Conservation (phyloP, 2,797 vertebrate genomes). For the Tolypeutes matacus region DNA sequence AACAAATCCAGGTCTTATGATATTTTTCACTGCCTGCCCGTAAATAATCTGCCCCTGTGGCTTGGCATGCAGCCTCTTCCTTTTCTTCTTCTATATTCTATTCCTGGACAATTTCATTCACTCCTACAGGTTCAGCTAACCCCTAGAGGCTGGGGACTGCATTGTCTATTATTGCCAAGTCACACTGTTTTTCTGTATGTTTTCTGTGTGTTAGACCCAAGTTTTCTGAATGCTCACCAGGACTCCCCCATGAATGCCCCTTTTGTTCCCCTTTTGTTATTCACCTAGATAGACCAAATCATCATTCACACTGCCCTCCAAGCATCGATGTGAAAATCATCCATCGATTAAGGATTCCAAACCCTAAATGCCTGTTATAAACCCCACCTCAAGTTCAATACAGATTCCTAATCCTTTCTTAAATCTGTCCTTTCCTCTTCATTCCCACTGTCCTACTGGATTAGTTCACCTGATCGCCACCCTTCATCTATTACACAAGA, state of each 20-base stretch:
- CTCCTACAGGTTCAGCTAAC: background rate
- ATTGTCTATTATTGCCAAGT: background rate
- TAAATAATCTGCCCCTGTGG: rapidly evolving
- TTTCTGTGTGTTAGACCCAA: background rate
- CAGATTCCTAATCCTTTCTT: background rate
- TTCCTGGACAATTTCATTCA: background rate
- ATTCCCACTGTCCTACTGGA: background rate
- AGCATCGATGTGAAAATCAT: background rate
- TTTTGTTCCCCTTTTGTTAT: background rate
- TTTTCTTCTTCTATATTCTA: background rate
- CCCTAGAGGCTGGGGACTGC: background rate
- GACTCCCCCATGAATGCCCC: background rate
- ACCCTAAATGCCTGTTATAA: background rate
- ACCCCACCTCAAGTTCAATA: background rate
- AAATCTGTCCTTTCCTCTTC: background rate
- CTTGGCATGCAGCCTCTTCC: no score
- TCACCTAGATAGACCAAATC: no score
- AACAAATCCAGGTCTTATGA: background rate
- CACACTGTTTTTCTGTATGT: background rate
- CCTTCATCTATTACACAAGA: no score
- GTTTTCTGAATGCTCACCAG: background rate
- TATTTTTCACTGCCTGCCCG: background rate
- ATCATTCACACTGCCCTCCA: background rate
- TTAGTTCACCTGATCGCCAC: background rate
- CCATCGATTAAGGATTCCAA: background rate